These are phyloP conservation scores for Lepisosteus oculatus DNA, from an alignment of 2,113 vertebrate species.

Conservation along the genomic window DNA sequence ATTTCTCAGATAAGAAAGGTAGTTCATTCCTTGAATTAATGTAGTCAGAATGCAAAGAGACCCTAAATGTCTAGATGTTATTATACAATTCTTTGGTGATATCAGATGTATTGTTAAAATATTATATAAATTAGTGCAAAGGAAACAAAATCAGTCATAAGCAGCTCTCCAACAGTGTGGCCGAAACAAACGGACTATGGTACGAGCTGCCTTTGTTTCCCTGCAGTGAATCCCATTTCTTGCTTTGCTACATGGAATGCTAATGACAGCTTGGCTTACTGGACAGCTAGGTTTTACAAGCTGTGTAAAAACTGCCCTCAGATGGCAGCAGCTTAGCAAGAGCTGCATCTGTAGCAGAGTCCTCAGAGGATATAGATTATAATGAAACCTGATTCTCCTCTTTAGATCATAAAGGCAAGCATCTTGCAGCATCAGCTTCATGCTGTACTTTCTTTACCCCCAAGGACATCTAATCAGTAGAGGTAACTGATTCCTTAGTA, in stretches of 20 bases:
- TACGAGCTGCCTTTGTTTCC: not conserved
- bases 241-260: not conserved
- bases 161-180: not conserved
- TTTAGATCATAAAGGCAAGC: not conserved
- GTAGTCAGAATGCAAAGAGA: too few relatives aligned
- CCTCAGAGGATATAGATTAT: not conserved
- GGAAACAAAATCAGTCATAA: conserved; percentile 1
- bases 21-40: too few relatives aligned
- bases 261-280: conserved; percentile 11
- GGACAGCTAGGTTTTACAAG: not conserved
- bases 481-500: too few relatives aligned
- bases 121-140: conserved; percentile 3
- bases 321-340: not conserved
- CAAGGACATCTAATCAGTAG: not conserved
- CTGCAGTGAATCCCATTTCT: conserved; percentile 1
- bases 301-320: not conserved
- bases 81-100: too few relatives aligned
- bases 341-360: not conserved
- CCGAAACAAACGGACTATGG: not conserved
- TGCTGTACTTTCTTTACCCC: not conserved
- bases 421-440: not conserved
- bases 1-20: too few relatives aligned
- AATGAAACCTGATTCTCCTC: not conserved
- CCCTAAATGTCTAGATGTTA: too few relatives aligned
- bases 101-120: too few relatives aligned